phyloP scores from a whole-genome alignment of 2,888 invertebrate genomes.

The Himalopsyche japonica region DNA sequence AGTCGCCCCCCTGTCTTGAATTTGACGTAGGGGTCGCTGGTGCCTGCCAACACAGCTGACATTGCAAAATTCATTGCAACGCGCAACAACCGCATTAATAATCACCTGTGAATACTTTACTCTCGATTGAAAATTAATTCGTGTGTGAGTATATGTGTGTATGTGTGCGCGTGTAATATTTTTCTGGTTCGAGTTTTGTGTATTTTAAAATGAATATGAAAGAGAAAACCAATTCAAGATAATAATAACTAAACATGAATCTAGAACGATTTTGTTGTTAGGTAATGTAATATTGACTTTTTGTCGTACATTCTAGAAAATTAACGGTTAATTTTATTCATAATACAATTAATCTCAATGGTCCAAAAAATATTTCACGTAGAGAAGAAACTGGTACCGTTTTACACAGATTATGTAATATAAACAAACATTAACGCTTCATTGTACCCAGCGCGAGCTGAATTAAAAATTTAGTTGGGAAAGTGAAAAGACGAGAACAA shows the following conservation, averaged over 20 bases:
- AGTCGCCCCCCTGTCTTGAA: slow-evolving; percentile 86
- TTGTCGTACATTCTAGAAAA: too few species aligned
- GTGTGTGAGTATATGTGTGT: not conserved
- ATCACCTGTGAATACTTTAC: not conserved
- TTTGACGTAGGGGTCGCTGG: slow-evolving; percentile 97
- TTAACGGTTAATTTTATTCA: too few species aligned
- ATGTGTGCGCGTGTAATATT: not conserved
- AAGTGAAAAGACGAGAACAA: not conserved
- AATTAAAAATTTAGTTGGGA: too few species aligned
- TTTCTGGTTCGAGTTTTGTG: not conserved
- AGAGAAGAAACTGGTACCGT: too few species aligned
- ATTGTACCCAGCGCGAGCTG: too few species aligned
- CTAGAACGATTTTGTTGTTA: not conserved
- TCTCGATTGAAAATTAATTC: not conserved
- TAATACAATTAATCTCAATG: too few species aligned
- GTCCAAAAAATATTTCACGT: too few species aligned
- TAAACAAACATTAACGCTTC: too few species aligned
- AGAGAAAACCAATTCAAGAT: not conserved
- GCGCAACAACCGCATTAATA: slow-evolving; percentile 37
- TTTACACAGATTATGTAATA: too few species aligned
- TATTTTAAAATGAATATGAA: not conserved
- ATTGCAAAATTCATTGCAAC: slow-evolving; percentile 47
- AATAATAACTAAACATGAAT: not conserved
- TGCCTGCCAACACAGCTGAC: slow-evolving; percentile 71
- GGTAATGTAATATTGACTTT: too few species aligned